Base-by-base conservation (phyloP, 2,113 vertebrate species). In the Parotia lawesii region DNA sequence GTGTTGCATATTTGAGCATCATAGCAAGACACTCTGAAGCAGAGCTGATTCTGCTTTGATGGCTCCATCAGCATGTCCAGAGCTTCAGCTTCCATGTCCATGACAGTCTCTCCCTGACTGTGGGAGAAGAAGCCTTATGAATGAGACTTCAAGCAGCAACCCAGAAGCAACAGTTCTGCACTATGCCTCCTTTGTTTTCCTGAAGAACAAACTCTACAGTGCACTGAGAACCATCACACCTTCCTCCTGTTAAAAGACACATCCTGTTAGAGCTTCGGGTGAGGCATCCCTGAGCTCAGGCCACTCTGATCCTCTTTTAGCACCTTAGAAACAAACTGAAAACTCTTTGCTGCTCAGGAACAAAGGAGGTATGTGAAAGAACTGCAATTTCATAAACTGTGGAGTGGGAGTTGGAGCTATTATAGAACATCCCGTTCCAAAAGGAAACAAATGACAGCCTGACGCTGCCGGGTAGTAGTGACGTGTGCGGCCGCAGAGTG, bases 371-470 rank as follows among this genome's bases (percentile, higher is more conserved):
- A 69, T 64, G 65, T 72, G 82, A 88, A 83, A 95, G 82, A 81
- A 40, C 79, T 83, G 75, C 72, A 95, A 27, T 93, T 96, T 95
- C 82, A 88, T 79, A 74, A 95, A 87, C 40, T 25, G n/a, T 77
- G 0, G 25, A 81, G 92, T 95, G 90, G 95, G 95, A 94, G 93
- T 90, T 83, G 75, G 60, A 93, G 85, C 91, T 88, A 56, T 95
- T 94, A 94, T 74, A 57, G 96, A 96, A 95, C 96, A 95, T 93
- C 93, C 85, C 89, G 85, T 95, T 96, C 94, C 93, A 95, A 88
- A 90, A 94, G 75, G 87, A 92, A 95, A 90, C 85, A 92, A 97
- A 90, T 73, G 90, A 95, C 50, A 79, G 72, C 25, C 86, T 92
- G 92, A 95, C 6, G 29, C 90, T 96, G 88, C 69, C 1, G 24